Evolutionary conservation across 1,140 invertebrate species (phyloP), one percentile per base, ranked within the genome.

Genomic region (Orius laevigatus): DNA sequence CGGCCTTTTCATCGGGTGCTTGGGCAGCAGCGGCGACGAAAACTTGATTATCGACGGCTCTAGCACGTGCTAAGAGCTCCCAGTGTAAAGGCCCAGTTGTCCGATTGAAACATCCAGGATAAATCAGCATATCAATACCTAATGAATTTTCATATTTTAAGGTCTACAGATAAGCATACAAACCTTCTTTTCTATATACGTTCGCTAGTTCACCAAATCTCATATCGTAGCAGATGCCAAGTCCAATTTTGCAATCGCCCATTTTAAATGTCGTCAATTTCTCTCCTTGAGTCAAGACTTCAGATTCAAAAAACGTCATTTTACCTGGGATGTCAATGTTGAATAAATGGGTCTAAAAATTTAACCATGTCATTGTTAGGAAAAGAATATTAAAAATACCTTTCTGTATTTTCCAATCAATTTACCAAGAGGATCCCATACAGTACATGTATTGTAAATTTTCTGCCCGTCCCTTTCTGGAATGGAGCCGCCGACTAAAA

Each of bases 61-160:
- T 69, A 0, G 75, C 70, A 38, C 84, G 70, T 52, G 78, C 74
- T 3, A 96, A 65, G 2, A 94, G 63, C 57, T 91, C 83, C 90
- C 90, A 96, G 62, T 95, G 91, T 9, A 83, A 64, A 1, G 89
- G 89, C 0, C 92, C 92, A 1, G 91, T 95, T 9, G 85, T 93
- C 80, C 91, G 86, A 65, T 93, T 95, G 61, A 95, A 96, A 10
- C 90, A 90, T 39, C 79, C 88, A n/a, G 90, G 90, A 65, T 91
- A 94, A 8, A 95, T 66, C 11, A 93, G 62, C 57, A 92, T 65
- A 46, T 86, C 74, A 59, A 88, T 92, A 2, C 84, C 85, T 81
- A 56, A 53, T 55, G 10, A 34, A 36, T 18, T 50, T n/a, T n/a
- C n/a, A n/a, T n/a, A n/a, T n/a, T n/a, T n/a, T n/a, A n/a, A n/a